These are phyloP conservation scores for Centrocercus urophasianus DNA, from an alignment of 2,113 vertebrate species.

Conservation along the genomic window DNA sequence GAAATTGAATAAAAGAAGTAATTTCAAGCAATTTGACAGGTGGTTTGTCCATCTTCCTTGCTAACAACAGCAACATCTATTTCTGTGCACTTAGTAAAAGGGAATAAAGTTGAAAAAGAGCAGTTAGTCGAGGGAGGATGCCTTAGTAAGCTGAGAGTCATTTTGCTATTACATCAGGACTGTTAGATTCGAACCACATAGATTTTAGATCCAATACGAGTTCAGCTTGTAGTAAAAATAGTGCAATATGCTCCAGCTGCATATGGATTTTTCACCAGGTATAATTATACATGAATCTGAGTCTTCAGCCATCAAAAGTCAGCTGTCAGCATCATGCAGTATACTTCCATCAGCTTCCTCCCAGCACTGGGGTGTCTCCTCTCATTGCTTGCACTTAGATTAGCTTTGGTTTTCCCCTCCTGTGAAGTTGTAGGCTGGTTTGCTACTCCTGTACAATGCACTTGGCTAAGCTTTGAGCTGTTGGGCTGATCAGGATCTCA, in stretches of 20 bases:
- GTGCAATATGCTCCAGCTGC: not conserved
- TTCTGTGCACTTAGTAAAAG: not conserved
- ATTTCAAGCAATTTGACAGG: constrained; percentile 1
- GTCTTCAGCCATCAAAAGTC: not conserved
- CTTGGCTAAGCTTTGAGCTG: not conserved
- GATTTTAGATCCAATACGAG: not conserved
- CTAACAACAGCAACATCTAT: constrained; percentile 18
- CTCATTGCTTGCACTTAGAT: not conserved
- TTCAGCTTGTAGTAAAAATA: not conserved
- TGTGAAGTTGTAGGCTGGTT: not conserved
- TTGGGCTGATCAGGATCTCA: not conserved
- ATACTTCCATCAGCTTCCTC: not conserved
- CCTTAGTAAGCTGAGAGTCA: rapidly evolving
- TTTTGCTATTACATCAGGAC: not conserved
- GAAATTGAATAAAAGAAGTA: not conserved
- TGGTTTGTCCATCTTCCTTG: constrained; percentile 17
- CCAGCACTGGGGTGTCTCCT: not conserved
- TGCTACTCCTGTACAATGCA: rapidly evolving
- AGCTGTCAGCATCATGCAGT: not conserved
- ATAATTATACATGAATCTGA: not conserved
- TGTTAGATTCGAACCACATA: not conserved
- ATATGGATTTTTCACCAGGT: not conserved
- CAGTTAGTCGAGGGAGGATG: not conserved
- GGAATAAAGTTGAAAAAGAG: not conserved
- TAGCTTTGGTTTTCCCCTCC: not conserved